phyloP scores from a whole-genome alignment of 2,888 invertebrate genomes.

The Eretmocerus hayati region DNA sequence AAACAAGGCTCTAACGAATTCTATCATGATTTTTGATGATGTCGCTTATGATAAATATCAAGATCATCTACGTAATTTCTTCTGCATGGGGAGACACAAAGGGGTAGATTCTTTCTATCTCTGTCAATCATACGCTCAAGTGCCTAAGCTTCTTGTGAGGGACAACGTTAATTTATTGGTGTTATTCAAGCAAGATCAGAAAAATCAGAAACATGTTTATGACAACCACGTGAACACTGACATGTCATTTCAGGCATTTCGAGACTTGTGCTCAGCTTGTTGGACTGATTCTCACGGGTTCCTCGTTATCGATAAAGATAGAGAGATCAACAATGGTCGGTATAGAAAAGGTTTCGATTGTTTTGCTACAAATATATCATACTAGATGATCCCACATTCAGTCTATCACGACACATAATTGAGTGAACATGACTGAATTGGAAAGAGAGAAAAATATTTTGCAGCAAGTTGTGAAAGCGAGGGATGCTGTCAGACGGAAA shows the following conservation, averaged over 20 bases:
- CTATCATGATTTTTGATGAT: slow-evolving; percentile 41
- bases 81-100: background rate
- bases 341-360: slow-evolving; percentile 34
- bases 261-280: slow-evolving; percentile 30
- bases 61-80: slow-evolving; percentile 11
- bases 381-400: background rate
- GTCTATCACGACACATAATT: background rate
- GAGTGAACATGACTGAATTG: background rate
- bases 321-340: slow-evolving; percentile 27
- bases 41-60: slow-evolving; percentile 33
- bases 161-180: slow-evolving; percentile 40
- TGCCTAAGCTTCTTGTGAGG: slow-evolving; percentile 39
- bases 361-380: slow-evolving; percentile 13
- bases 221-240: slow-evolving; percentile 25
- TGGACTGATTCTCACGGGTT: slow-evolving; percentile 34
- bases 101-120: slow-evolving; percentile 1
- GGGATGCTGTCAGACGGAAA: background rate
- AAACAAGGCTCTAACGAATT: background rate
- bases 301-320: slow-evolving; percentile 33
- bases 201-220: slow-evolving; percentile 35
- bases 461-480: background rate
- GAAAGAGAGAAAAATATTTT: background rate
- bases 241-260: slow-evolving; percentile 27
- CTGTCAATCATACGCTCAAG: slow-evolving; percentile 36
- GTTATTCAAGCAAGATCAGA: slow-evolving; percentile 39